Base-by-base conservation (phyloP, 2,797 vertebrate genomes). In the Ara ararauna region DNA sequence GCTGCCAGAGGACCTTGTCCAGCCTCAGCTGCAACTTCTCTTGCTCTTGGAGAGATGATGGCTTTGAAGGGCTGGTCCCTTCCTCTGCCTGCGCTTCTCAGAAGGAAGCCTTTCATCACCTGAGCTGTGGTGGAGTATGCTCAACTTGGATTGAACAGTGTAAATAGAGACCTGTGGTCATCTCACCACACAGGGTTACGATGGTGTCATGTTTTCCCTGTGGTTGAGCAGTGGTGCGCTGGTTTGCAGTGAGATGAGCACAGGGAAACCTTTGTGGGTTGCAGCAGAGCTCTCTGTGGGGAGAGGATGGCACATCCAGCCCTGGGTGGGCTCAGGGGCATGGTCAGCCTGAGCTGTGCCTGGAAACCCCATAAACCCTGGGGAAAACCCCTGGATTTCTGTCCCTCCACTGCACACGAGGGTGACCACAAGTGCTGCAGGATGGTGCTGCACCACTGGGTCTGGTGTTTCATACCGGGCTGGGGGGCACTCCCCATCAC, bases 101-200 rank as follows among this genome's bases (percentile, higher is more conserved):
- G 44, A 30, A 12, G 21, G 17, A 51, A 87, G 53, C 19, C 54
- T 73, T 44, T 30, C 60, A 73, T 42, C 89, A 67, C 36, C 34
- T 26, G 74, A 29, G 54, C 76, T 47, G 32, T 61, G 60, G 26
- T 7, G 7, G 51, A 32, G 45, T 10, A 6, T 88, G 26, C 56
- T 74, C 0, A 0, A 2, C 72, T 34, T 30, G 20, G 62, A 36
- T 71, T 67, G 24, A 24, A 5, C 48, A 76, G 24, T 3, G 7
- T 51, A 24, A 72, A 65, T 21, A 44, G 32, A n/a, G 22, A 10
- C 0, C 0, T 44, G 70, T 34, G 40, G 13, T 50, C 15, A 7
- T 9, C 67, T 67, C 62, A 42, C 26, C 54, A 9, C 51, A 1
- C 10, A 1, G 0, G 0, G 58, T 13, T 20, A 1, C 0, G 3